These are phyloP conservation scores for Nomada fucata DNA, from an alignment of 2,888 invertebrate genomes.

Conservation along the genomic window DNA sequence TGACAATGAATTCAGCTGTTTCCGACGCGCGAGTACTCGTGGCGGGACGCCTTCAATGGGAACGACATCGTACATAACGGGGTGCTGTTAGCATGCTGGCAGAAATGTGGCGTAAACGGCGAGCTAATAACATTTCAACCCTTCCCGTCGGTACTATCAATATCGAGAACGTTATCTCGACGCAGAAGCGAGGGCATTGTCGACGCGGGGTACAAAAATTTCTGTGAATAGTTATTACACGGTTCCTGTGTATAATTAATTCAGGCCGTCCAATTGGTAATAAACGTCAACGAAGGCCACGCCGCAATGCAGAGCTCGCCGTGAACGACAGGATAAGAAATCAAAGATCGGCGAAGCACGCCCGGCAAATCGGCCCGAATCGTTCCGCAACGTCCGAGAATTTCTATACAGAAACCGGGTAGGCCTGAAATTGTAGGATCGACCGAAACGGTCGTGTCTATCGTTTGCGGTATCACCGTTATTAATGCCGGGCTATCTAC, in stretches of 20 bases:
- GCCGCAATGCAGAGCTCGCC: too few relatives aligned
- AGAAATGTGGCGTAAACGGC: not conserved
- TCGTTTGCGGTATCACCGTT: constrained; percentile 15
- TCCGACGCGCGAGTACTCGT: constrained; percentile 8
- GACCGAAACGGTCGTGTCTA: constrained; percentile 7
- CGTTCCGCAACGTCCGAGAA: not conserved
- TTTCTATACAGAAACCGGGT: not conserved
- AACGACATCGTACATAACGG: not conserved
- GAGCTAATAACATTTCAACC: not conserved
- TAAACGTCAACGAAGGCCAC: too few relatives aligned
- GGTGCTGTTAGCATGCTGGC: not conserved
- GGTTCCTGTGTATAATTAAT: not conserved
- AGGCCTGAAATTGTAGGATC: constrained; percentile 4
- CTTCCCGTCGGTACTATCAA: too few relatives aligned
- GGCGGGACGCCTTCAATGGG: constrained; percentile 6
- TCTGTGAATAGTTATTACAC: not conserved
- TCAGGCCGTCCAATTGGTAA: too few relatives aligned
- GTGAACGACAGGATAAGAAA: too few relatives aligned
- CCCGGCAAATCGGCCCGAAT: not conserved
- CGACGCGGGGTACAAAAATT: too few relatives aligned
- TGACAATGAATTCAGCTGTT: constrained; percentile 48
- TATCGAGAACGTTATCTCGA: too few relatives aligned
- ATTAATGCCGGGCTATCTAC: constrained; percentile 4
- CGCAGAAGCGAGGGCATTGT: too few relatives aligned
- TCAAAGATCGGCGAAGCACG: too few relatives aligned